Conservation (phyloP, 2,113 vertebrate species). For the Papio anubis region DNA sequence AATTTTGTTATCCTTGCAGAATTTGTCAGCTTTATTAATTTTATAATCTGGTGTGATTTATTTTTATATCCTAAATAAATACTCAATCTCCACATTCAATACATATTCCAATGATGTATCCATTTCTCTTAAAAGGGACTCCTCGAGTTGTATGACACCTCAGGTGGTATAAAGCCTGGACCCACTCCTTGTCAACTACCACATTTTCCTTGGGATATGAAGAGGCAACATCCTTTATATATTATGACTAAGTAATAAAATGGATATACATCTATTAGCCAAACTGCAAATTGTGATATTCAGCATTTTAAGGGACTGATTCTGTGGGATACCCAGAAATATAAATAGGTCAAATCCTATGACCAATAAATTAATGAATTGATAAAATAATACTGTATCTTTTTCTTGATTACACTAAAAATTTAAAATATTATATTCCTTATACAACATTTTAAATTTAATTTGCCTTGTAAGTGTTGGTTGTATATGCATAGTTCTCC, state of each 20-base stretch:
- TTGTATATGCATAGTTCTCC: not conserved
- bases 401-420: not conserved
- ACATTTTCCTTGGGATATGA: not conserved
- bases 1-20: not conserved
- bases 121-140: not conserved
- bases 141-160: not conserved
- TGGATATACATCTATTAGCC: not conserved
- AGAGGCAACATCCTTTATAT: not conserved
- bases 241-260: not conserved
- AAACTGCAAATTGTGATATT: not conserved
- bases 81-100: not conserved
- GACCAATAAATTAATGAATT: not conserved
- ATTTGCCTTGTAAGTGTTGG: not conserved
- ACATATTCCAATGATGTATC: not conserved
- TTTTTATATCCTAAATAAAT: not conserved
- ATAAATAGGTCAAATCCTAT: not conserved
- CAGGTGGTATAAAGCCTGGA: not conserved
- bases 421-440: not conserved
- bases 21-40: not conserved
- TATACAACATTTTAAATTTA: not conserved
- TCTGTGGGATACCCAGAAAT: not conserved
- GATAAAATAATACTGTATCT: not conserved
- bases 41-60: not conserved
- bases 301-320: not conserved
- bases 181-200: not conserved